phyloP scores from a whole-genome alignment of 2,113 vertebrate genomes.

The Thamnaconus septentrionalis region DNA sequence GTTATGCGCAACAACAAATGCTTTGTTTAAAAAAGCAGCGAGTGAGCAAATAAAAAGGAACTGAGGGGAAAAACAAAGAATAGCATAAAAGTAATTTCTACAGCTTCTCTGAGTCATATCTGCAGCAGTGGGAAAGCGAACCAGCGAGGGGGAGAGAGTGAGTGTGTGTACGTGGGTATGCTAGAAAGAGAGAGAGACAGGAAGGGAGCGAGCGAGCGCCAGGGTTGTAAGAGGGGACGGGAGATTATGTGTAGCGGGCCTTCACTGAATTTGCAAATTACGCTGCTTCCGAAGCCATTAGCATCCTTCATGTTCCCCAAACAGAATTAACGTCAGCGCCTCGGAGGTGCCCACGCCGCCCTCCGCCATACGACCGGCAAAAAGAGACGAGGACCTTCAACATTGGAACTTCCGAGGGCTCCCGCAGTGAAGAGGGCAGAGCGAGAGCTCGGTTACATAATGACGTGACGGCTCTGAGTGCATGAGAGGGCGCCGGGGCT shows the following conservation, averaged over 20 bases:
- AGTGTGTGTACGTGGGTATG: conserved; percentile 53
- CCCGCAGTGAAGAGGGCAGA: conserved; percentile 23
- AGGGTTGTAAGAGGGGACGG: conserved; percentile 24
- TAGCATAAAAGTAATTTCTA: conserved; percentile 68
- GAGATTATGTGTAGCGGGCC: conserved; percentile 25
- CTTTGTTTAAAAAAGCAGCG: conserved; percentile 8
- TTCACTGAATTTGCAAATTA: conserved; percentile 33
- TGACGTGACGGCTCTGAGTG: conserved; percentile 6
- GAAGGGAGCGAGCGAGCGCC: conserved; percentile 11
- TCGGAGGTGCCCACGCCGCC: not conserved
- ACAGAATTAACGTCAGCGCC: conserved; percentile 19
- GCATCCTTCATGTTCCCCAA: conserved; percentile 5
- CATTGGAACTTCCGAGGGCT: conserved; percentile 23
- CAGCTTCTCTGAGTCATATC: conserved; percentile 77
- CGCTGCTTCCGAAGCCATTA: conserved; percentile 32
- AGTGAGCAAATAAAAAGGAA: conserved; percentile 1
- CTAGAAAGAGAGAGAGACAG: conserved; percentile 20
- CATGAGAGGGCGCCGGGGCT: conserved; percentile 18
- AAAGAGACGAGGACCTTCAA: conserved; percentile 33
- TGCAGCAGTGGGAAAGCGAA: conserved; percentile 72
- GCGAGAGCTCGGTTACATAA: conserved; percentile 37
- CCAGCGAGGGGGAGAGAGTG: conserved; percentile 53
- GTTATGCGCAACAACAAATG: no score
- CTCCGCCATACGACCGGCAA: conserved; percentile 15
- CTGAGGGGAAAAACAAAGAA: conserved; percentile 42